These are phyloP conservation scores for Phyllostomus hastatus DNA, from an alignment of 2,113 vertebrate genomes.

Conservation along the genomic window DNA sequence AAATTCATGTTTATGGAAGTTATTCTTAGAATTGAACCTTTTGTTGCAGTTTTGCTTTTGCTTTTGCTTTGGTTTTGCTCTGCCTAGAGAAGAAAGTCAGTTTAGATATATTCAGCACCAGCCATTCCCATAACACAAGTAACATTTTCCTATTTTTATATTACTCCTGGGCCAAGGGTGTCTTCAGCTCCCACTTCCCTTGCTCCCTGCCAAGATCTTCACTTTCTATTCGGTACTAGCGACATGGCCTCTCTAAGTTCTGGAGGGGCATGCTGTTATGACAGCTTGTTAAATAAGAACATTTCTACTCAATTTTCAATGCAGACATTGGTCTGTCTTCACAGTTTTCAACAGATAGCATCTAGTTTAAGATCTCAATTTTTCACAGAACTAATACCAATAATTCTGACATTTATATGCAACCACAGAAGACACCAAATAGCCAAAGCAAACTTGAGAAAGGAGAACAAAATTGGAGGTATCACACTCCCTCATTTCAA, in stretches of 20 bases:
- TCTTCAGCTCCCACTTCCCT: not conserved
- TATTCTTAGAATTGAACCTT: not conserved
- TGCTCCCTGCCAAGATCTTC: not conserved
- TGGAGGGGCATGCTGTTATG: not conserved
- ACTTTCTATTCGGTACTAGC: not conserved
- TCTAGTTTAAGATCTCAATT: not conserved
- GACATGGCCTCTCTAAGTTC: not conserved
- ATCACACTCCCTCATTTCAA: not conserved
- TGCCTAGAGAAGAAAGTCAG: not conserved
- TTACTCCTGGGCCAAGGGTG: not conserved
- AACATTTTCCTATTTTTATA: not conserved
- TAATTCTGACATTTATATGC: not conserved
- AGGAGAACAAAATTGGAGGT: not conserved
- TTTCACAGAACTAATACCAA: not conserved
- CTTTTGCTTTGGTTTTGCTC: no score
- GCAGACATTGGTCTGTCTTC: not conserved
- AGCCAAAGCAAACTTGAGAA: not conserved
- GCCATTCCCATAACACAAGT: not conserved
- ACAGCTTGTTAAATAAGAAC: not conserved
- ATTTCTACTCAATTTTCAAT: not conserved
- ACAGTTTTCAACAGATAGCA: not conserved
- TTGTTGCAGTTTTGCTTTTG: not conserved
- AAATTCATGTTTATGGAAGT: slow-evolving; percentile 7
- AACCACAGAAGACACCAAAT: not conserved
- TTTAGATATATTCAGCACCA: not conserved